Percentiles rank a stretch among this genome's conserved stretches.
These are phyloP conservation scores for Sitta carolinensis DNA, from an alignment of 2,797 vertebrate species.

Conservation along the genomic window DNA sequence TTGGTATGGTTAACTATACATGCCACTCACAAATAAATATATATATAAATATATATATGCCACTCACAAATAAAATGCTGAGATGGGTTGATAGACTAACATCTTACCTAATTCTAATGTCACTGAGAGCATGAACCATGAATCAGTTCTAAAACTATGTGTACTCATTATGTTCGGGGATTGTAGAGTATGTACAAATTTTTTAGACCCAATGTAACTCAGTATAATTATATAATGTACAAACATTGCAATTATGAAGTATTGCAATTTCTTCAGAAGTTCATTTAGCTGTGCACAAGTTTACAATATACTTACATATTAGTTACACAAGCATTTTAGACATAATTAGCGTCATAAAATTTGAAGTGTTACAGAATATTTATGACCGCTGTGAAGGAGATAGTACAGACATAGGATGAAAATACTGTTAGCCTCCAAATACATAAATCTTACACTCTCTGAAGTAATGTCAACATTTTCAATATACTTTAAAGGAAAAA, in stretches of 20 bases:
- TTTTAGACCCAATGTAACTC: neutral
- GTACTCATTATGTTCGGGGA: neutral
- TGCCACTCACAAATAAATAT: neutral
- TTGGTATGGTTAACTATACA: neutral
- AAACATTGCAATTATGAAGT: conserved; percentile 5
- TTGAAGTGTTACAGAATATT: conserved; percentile 43
- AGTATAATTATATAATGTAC: conserved; percentile 33
- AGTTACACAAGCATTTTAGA: conserved; percentile 53
- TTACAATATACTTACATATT: conserved; percentile 37
- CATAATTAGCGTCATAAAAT: conserved; percentile 51
- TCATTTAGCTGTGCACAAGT: conserved; percentile 33
- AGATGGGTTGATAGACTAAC: neutral
- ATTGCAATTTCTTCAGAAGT: conserved; percentile 24
- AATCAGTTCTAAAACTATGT: neutral
- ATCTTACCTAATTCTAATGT: neutral
- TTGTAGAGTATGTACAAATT: neutral
- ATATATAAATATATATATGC: neutral
- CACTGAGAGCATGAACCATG: neutral
- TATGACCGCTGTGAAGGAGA: conserved; percentile 23
- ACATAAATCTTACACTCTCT: neutral
- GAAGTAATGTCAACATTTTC: neutral
- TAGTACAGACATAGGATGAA: neutral
- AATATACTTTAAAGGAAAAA: neutral
- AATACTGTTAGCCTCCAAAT: conserved; percentile 3
- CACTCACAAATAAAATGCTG: neutral